phyloP scores from a whole-genome alignment of 2,888 invertebrate genomes.

The Luperina nickerlii region DNA sequence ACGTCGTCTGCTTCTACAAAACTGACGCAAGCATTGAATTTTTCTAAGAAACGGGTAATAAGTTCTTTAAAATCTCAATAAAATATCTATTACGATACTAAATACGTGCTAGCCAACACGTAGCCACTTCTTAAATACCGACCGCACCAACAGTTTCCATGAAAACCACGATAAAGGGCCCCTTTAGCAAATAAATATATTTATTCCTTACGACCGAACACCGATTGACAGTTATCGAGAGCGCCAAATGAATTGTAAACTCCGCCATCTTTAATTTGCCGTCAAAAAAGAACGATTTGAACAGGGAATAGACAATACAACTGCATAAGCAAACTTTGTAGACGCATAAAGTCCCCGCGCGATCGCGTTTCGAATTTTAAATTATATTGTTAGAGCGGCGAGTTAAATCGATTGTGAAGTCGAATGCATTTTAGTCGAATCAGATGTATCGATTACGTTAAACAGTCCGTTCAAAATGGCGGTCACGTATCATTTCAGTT shows the following conservation, averaged over 20 bases:
- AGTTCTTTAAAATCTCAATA: conserved; percentile 35
- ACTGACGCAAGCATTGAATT: conserved; percentile 4
- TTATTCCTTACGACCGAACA: conserved; percentile 80
- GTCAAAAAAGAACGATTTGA: conserved; percentile 45
- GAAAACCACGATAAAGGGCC: conserved; percentile 80
- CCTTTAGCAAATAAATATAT: conserved; percentile 84
- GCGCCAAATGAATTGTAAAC: conserved; percentile 81
- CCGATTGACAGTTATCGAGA: conserved; percentile 85
- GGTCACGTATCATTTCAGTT: conserved; percentile 81
- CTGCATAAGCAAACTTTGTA: conserved; percentile 72
- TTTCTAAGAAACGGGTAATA: conserved; percentile 35
- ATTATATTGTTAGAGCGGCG: conserved; percentile 80
- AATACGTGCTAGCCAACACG: conserved; percentile 53
- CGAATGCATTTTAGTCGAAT: conserved; percentile 84
- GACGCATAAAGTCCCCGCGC: conserved; percentile 82
- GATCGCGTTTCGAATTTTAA: conserved; percentile 85
- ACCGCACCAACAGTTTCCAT: conserved; percentile 77
- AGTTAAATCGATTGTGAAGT: conserved; percentile 87
- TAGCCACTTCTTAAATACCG: conserved; percentile 44
- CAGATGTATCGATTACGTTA: conserved; percentile 79
- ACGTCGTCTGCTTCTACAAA: conserved; percentile 17
- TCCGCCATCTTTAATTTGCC: conserved; percentile 62
- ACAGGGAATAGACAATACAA: conserved; percentile 38
- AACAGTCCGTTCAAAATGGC: conserved; percentile 76
- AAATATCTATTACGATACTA: conserved; percentile 43